Evolutionary conservation across 2,888 invertebrate genomes (phyloP).

Genomic region (Plusia festucae): DNA sequence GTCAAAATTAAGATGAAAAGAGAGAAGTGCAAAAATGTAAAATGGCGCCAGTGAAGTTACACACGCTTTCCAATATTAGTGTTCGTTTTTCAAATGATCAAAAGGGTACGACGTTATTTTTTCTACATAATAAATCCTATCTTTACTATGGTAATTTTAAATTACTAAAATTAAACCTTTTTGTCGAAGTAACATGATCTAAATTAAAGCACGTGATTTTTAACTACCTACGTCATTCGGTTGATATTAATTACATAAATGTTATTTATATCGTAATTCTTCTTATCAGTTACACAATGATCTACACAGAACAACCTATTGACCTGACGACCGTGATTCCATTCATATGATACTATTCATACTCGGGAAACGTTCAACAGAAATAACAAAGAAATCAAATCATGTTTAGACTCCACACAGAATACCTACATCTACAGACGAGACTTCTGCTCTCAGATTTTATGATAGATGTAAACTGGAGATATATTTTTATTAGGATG

Average conservation of each 20-base stretch:
- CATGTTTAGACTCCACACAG: not conserved
- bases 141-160: too few relatives aligned
- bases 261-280: constrained; percentile 25
- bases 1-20: too few relatives aligned
- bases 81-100: too few relatives aligned
- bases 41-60: too few relatives aligned
- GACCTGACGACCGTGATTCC: constrained; percentile 36
- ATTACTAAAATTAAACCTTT: too few relatives aligned
- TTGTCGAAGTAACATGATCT: not conserved
- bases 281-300: constrained; percentile 32
- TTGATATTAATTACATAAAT: constrained; percentile 11
- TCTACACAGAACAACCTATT: constrained; percentile 34
- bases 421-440: too few relatives aligned
- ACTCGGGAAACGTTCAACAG: not conserved
- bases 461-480: not conserved
- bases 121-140: too few relatives aligned
- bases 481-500: not conserved
- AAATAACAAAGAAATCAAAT: constrained; percentile 9
- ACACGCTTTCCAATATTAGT: too few relatives aligned
- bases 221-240: not conserved
- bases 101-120: too few relatives aligned
- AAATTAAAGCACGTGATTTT: not conserved
- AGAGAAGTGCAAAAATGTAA: too few relatives aligned
- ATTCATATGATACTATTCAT: constrained; percentile 30
- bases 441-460: not conserved